Evolutionary conservation across 2,113 vertebrate species (phyloP).

Genomic region (Scomber japonicus): DNA sequence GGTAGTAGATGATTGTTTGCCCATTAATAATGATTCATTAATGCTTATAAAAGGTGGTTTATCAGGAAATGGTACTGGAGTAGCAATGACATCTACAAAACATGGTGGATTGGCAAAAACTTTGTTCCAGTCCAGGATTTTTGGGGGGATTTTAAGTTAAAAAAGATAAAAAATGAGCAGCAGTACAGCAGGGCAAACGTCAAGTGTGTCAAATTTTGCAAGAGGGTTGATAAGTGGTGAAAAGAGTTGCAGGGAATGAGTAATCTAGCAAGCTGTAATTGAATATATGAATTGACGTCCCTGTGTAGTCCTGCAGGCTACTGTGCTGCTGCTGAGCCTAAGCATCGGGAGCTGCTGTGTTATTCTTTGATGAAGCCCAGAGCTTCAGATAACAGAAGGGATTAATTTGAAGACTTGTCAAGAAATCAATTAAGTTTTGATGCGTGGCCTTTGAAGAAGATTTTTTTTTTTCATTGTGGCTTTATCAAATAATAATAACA

Average conservation of each 20-base stretch:
- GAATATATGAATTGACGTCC: neutral
- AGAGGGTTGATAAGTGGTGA: neutral
- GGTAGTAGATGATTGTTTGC: no score
- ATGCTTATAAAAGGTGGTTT: no score
- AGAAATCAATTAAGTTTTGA: conserved; percentile 56
- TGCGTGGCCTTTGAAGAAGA: conserved; percentile 8
- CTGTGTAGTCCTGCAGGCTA: conserved; percentile 22
- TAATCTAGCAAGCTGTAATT: conserved; percentile 8
- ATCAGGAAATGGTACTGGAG: no score
- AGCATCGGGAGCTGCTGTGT: neutral
- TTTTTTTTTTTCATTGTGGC: neutral
- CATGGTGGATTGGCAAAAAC: neutral
- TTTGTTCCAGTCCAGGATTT: neutral
- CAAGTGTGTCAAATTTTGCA: neutral
- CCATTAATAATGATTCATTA: no score
- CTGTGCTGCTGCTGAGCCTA: neutral
- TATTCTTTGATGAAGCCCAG: conserved; percentile 29
- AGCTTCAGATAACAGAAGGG: conserved; percentile 45
- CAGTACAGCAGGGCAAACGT: neutral
- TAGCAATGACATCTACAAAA: neutral
- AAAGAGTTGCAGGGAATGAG: neutral
- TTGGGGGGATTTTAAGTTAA: neutral
- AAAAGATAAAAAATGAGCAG: neutral
- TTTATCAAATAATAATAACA: conserved; percentile 23
- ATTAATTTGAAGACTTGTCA: conserved; percentile 46